Conservation (phyloP, 2,797 vertebrate species). For the Nyctibius grandis region DNA sequence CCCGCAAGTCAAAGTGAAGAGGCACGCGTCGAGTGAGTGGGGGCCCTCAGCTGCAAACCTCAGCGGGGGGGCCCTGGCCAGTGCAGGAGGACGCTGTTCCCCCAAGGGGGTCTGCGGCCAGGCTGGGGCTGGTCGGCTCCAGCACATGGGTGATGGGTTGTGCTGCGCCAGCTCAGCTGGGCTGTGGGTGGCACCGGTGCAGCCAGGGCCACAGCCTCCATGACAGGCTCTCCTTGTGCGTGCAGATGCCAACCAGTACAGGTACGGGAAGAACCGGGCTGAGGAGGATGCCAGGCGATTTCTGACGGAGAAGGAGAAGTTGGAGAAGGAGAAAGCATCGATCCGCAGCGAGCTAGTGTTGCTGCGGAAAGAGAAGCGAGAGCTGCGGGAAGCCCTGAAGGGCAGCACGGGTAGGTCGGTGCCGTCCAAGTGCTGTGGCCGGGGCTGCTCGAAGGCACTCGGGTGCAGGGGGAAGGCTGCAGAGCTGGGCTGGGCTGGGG, state of each 20-base stretch:
- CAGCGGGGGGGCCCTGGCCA: accelerated
- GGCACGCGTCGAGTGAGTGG: conserved; percentile 89
- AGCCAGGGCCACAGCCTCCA: neutral
- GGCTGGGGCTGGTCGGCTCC: neutral
- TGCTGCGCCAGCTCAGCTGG: neutral
- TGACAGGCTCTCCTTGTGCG: neutral
- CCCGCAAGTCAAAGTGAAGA: conserved; percentile 86
- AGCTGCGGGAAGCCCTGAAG: conserved; percentile 84
- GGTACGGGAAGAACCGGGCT: conserved; percentile 93
- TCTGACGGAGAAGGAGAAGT: conserved; percentile 87
- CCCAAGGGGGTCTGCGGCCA: neutral
- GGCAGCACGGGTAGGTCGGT: conserved; percentile 74
- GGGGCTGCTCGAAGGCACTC: accelerated
- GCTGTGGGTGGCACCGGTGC: accelerated
- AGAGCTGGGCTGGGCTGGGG: neutral
- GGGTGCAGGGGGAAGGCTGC: neutral
- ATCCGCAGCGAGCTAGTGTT: conserved; percentile 81
- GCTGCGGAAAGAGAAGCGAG: conserved; percentile 86
- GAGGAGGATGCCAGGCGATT: conserved; percentile 92
- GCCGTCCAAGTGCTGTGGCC: accelerated
- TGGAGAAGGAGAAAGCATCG: conserved; percentile 89
- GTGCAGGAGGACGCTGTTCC: accelerated
- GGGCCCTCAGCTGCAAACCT: neutral
- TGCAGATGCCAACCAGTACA: conserved; percentile 90
- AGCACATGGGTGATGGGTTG: neutral